A percentile compares a stretch with the other conserved stretches of the same genome.
Evolutionary conservation across 2,797 vertebrate species (phyloP).

Genomic region (Cynopterus sphinx): DNA sequence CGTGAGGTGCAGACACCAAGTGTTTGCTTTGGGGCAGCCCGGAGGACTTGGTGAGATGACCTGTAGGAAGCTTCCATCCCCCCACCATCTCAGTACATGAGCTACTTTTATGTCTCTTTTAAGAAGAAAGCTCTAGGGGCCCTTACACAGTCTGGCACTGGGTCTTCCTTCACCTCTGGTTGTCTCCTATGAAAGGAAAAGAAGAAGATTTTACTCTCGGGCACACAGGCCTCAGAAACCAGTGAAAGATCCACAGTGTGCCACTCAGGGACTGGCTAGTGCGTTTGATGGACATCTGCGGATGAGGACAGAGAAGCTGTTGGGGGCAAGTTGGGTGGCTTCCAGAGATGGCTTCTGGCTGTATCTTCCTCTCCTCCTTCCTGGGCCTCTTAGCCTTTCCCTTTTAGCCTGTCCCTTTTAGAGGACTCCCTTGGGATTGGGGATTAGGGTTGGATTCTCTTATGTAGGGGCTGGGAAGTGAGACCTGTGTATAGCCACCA

Average conservation of each 20-base stretch:
- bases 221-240: not conserved
- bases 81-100: not conserved
- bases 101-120: not conserved
- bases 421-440: not conserved
- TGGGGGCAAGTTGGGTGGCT: not conserved
- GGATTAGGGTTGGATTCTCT: not conserved
- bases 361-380: not conserved
- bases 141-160: not conserved
- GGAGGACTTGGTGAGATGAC: not conserved
- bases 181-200: not conserved
- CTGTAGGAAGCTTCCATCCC: not conserved
- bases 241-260: not conserved
- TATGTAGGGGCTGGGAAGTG: not conserved
- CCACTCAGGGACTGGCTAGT: not conserved
- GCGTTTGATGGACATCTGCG: too few relatives aligned
- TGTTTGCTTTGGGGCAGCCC: too few relatives aligned
- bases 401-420: not conserved
- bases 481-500: not conserved
- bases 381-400: not conserved
- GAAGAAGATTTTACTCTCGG: not conserved
- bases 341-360: not conserved
- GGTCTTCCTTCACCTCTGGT: not conserved
- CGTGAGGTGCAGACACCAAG: fast-evolving
- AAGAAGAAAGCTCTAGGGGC: not conserved
- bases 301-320: not conserved